Evolutionary conservation across 2,888 invertebrate species (phyloP), one percentile per base, ranked within the genome.

Genomic region (Oxystoma pomonae): DNA sequence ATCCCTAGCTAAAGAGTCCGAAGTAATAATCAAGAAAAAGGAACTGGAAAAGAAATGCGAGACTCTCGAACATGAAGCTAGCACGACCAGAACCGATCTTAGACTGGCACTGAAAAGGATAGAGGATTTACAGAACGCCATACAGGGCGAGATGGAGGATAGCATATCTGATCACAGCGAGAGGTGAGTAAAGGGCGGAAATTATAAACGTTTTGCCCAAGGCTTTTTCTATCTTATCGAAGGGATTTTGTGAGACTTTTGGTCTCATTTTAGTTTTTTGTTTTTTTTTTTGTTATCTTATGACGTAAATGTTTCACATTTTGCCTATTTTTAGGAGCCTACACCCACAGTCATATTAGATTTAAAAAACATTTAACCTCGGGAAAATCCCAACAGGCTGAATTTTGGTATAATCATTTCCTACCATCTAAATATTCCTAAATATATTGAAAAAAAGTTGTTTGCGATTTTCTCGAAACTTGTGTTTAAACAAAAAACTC

Each of bases 101-200:
- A 85, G 94, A 60, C 83, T 96, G 61, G 96, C 97, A 2, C 85
- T 95, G 64, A 88, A 96, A 68, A 85, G 97, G 65, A 96, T 96
- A 71, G 89, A 94, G 57, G 96, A 96, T 76, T 82, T 98, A 68
- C 96, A 96, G 77, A 90, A 92, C 74, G 96, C 96, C 66, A 92
- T 97, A 78, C 94, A 95, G 70, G 95, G 91, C 0, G 93, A 92
- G 73, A 84, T 91, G 62, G 85, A 85, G 65, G 81, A 85, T 68
- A 89, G 88, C 72, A 89, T 86, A 69, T 86, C 87, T 1, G 87
- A 85, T 51, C 86, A 87, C 74, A 86, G 87, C 9, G 89, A 89
- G 73, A 88, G 88, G 87, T 87, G 73, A 72, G 66, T 67, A 19
- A n/a, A n/a, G n/a, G 16, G 20, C 9, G 16, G 50, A 57, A 1